Conservation (phyloP, 2,113 vertebrate species). For the Dicrurus megarhynchus region DNA sequence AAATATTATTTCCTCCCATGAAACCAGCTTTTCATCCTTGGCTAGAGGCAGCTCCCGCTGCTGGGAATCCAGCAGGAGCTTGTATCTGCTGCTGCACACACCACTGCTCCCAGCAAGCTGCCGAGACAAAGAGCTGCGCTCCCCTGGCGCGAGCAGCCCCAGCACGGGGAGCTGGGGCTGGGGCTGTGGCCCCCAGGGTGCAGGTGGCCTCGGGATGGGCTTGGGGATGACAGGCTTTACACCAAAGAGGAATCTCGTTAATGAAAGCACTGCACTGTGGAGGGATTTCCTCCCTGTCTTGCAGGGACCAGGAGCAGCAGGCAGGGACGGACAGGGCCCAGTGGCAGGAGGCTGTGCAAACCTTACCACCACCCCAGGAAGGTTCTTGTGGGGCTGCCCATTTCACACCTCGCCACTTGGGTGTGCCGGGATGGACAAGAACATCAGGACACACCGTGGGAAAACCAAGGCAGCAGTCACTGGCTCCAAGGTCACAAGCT, state of each 20-base stretch:
- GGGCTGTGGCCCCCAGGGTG: background rate
- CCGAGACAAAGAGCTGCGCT: background rate
- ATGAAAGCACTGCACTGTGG: background rate
- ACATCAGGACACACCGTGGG: rapidly evolving
- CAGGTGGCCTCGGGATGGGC: background rate
- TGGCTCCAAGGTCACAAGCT: background rate
- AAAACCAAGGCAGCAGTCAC: background rate
- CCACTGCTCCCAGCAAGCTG: conserved; percentile 50
- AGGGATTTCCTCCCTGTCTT: background rate
- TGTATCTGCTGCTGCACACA: conserved; percentile 50
- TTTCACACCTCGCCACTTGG: background rate
- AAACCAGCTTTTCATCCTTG: conserved; percentile 70
- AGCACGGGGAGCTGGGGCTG: background rate
- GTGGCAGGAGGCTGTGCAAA: background rate
- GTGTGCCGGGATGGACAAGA: background rate
- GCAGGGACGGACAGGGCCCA: background rate
- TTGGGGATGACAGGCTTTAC: background rate
- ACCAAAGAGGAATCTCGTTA: background rate
- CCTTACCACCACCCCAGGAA: background rate
- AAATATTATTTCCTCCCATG: conserved; percentile 70
- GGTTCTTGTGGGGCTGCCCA: background rate
- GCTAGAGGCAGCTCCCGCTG: conserved; percentile 65
- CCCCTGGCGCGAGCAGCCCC: background rate
- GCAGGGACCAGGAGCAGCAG: background rate
- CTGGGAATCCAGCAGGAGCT: conserved; percentile 60